Conservation (phyloP, 2,888 invertebrate genomes). For the Metalampra italica region DNA sequence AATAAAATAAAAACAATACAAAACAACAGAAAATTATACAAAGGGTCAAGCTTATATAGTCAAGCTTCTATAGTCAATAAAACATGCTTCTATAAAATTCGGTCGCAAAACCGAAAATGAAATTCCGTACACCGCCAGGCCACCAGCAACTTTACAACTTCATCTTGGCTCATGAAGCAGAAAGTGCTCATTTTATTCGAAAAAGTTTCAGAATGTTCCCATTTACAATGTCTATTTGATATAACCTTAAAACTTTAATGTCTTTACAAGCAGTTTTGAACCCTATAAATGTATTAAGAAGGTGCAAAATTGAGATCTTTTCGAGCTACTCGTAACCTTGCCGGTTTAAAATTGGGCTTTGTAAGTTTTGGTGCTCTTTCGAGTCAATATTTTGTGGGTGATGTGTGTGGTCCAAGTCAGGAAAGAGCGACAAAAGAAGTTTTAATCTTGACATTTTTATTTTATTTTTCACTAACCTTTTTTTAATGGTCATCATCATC, state of each 20-base stretch:
- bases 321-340: constrained; percentile 21
- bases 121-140: not conserved
- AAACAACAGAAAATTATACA: no score
- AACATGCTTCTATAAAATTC: no score
- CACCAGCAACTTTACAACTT: not conserved
- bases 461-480: no score
- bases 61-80: no score
- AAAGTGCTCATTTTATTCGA: not conserved
- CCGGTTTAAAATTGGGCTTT: constrained; percentile 52
- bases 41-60: no score
- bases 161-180: not conserved
- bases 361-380: constrained; percentile 44
- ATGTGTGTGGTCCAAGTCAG: constrained; percentile 11
- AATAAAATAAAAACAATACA: no score
- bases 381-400: constrained; percentile 22
- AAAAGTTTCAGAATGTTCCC: not conserved
- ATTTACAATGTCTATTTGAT: constrained; percentile 2
- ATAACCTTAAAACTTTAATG: not conserved
- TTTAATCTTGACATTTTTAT: no score
- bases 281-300: not conserved
- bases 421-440: constrained; percentile 1
- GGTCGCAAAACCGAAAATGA: not conserved
- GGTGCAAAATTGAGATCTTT: not conserved
- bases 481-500: no score
- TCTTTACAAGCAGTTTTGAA: not conserved